phyloP scores from a whole-genome alignment of 2,797 vertebrate genomes.

The Hydrolagus colliei region DNA sequence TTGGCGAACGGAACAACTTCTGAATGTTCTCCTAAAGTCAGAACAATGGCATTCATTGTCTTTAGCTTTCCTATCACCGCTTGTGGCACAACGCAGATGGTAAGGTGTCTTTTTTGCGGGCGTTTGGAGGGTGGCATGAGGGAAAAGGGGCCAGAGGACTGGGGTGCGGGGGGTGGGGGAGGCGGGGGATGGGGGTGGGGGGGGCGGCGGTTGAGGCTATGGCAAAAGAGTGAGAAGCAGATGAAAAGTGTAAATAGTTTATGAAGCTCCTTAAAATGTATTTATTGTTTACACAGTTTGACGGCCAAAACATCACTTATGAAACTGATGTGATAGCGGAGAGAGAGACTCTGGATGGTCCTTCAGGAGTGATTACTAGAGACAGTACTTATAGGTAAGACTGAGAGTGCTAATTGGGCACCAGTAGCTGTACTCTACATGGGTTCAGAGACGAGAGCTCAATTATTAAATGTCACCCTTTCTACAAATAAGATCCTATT shows the following conservation, averaged over 20 bases:
- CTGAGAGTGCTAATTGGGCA: background rate
- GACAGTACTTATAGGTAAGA: constrained; percentile 51
- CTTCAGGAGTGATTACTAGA: constrained; percentile 43
- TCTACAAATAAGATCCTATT: too few relatives aligned
- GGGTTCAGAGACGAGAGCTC: background rate
- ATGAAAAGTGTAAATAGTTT: background rate
- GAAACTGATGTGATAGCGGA: constrained; percentile 46
- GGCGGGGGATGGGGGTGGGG: accelerated
- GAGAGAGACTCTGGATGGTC: constrained; percentile 37
- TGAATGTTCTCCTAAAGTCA: constrained; percentile 38
- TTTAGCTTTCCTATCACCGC: constrained; percentile 47
- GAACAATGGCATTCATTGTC: constrained; percentile 42
- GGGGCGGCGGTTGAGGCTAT: too few relatives aligned
- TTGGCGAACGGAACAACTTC: background rate
- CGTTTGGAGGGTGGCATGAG: background rate
- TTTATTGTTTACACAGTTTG: constrained; percentile 35
- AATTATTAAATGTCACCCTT: background rate
- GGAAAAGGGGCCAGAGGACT: too few relatives aligned
- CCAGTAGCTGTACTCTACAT: background rate
- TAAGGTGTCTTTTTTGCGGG: constrained; percentile 36
- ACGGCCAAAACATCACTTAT: constrained; percentile 39
- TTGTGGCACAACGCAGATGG: constrained; percentile 46
- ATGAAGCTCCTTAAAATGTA: background rate
- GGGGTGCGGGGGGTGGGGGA: too few relatives aligned
- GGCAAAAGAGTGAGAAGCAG: background rate